Base-by-base conservation (phyloP, 2,888 invertebrate species). In the Erynnis tages region DNA sequence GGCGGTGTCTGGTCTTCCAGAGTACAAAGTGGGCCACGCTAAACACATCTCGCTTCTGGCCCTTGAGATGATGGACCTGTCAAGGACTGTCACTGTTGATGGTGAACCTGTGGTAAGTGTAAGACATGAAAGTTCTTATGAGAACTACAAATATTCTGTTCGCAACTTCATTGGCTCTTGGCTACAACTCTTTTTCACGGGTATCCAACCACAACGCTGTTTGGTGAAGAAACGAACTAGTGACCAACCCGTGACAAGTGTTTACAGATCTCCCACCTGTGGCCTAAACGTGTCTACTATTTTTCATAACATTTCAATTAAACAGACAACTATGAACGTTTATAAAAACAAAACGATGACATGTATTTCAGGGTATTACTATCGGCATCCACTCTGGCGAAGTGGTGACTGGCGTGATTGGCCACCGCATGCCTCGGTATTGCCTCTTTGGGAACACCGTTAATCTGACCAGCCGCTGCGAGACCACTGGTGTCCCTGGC, bases 1-100 rank as follows among this genome's bases (percentile, higher is more conserved):
- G 98, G 97, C 98, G 0, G 98, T 98, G 0, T 97, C 97, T 65
- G 98, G 98, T 37, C 89, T 98, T 46, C 98, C 98, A 0, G 97
- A 98, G 73, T 95, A 94, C 5, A 97, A 97, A 75, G 92, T 93
- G 52, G 94, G 94, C 29, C 98, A 98, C 73, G 97, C 98, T 8
- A 94, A 94, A 63, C 97, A 97, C 73, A 98, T 98, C 69, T 97
- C 95, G 0, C 91, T 94, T 54, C 90, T 98, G 25, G 98, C 98
- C 4, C 84, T 98, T 16, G 98, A 98, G 73, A 97, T 98, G 96
- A 97, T 98, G 96, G 98, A 98, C 78, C 91, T 97, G 53, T 95
- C 96, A 0, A 93, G 95, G 67, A 94, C 95, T 64, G 95, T 98
- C 1, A 93, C 94, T 63, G 94, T 97, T 65, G 97, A 97, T 73